Base-by-base conservation (phyloP, 2,888 invertebrate species). In the Apamea epomidion region DNA sequence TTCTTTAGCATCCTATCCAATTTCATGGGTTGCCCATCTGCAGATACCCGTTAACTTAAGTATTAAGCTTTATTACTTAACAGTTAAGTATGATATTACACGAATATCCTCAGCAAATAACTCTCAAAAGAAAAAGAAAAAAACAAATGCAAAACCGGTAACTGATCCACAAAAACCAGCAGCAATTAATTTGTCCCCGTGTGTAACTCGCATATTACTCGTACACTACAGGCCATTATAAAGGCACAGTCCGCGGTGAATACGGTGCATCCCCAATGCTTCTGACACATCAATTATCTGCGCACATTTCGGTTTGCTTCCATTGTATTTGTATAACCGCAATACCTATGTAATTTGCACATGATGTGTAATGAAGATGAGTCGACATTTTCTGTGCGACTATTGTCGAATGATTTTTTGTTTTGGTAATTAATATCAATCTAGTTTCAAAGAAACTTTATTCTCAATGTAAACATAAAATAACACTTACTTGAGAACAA, bases 201-300 rank as follows among this genome's bases (percentile, higher is more conserved):
- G 76, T 89, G 82, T 84, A 84, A 78, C 79, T 81, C 75, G 48
- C 51, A 73, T 82, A 82, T 82, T 84, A 84, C 78, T 76, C 74
- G 86, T 81, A 85, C 82, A 80, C 83, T 75, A 51, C 72, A 45
- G 74, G 64, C 74, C 84, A 86, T 90, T 90, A 87, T 89, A 73
- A 83, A 80, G 81, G 86, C 82, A 69, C 76, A 78, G 85, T 76
- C 74, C 83, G 76, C 83, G 84, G 83, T 85, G 81, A 84, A 84
- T 84, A 83, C 85, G 88, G 85, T 88, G 89, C 88, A 88, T 80
- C 81, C 81, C 62, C 79, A 74, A 90, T 93, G 93, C 87, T 81
- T 51, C 90, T 93, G 93, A 93, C 94, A 93, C 88, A 89, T 93
- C 93, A 93, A 93, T 94, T 94, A 94, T 93, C 91, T 89, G 88